A percentile compares a stretch with the other conserved stretches of the same genome.
phyloP scores from a whole-genome alignment of 1,140 invertebrate genomes.

The Drosophila ohnishii region DNA sequence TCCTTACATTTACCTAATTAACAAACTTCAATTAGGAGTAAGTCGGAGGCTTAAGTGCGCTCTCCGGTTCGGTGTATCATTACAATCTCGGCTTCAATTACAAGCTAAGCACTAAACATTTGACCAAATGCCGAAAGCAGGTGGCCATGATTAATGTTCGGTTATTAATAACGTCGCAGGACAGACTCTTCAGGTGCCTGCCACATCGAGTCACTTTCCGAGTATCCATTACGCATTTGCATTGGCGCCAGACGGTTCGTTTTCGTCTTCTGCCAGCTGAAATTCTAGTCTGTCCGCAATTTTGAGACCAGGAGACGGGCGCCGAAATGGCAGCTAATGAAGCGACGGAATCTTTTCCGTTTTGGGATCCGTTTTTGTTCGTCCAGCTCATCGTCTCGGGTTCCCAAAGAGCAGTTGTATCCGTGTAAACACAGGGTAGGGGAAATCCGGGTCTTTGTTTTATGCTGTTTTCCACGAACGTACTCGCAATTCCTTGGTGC shows the following conservation, averaged over 20 bases:
- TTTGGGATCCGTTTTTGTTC: constrained; percentile 17
- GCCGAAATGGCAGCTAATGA: constrained; percentile 50
- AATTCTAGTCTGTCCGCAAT: constrained; percentile 27
- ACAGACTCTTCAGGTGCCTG: constrained; percentile 47
- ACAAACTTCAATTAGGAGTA: constrained; percentile 18
- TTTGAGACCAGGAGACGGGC: constrained; percentile 1
- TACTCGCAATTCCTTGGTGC: constrained; percentile 30
- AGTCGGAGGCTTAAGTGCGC: constrained; percentile 14
- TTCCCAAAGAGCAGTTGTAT: constrained; percentile 17
- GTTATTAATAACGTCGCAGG: constrained; percentile 64
- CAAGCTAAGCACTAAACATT: constrained; percentile 61
- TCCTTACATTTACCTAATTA: constrained; percentile 25
- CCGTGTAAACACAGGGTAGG: background rate
- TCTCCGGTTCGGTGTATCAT: constrained; percentile 35
- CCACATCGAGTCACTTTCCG: constrained; percentile 64
- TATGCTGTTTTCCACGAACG: constrained; percentile 36
- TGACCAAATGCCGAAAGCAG: constrained; percentile 46
- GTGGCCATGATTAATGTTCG: constrained; percentile 62
- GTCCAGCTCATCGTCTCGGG: constrained; percentile 38
- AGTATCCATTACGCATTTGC: constrained; percentile 73
- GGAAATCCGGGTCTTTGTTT: constrained; percentile 35
- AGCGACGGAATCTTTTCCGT: constrained; percentile 31
- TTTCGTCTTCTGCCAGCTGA: constrained; percentile 10
- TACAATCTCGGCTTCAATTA: constrained; percentile 62
- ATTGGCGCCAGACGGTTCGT: constrained; percentile 51